Conservation (phyloP, 1,140 invertebrate genomes). For the Leptinotarsa undecemlineata region DNA sequence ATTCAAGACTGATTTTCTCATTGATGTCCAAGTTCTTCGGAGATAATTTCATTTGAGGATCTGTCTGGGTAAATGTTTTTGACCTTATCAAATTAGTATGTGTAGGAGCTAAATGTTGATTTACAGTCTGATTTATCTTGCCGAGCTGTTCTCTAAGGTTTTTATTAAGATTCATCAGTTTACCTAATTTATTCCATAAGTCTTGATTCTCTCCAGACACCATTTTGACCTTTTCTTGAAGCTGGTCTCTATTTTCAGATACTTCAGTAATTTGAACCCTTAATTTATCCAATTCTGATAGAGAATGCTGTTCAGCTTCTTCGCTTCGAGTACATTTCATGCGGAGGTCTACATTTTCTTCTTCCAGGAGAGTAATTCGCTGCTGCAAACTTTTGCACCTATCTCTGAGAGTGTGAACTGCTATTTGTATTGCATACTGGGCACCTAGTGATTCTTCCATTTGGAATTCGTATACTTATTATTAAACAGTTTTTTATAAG, state of each 20-base stretch:
- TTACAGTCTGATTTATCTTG: slow-evolving; percentile 59
- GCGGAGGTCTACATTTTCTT: slow-evolving; percentile 72
- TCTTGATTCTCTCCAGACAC: slow-evolving; percentile 78
- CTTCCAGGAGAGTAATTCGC: slow-evolving; percentile 68
- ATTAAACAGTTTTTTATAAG: too few species aligned
- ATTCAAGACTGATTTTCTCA: slow-evolving; percentile 62
- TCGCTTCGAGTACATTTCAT: slow-evolving; percentile 52
- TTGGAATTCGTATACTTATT: slow-evolving; percentile 6
- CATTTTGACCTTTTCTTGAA: slow-evolving; percentile 76
- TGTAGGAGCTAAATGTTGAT: slow-evolving; percentile 51
- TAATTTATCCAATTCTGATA: slow-evolving; percentile 57
- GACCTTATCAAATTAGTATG: slow-evolving; percentile 56
- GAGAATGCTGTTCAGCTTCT: slow-evolving; percentile 45
- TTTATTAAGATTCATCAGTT: slow-evolving; percentile 63
- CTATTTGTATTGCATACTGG: slow-evolving; percentile 70
- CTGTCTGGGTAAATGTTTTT: slow-evolving; percentile 66
- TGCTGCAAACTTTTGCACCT: slow-evolving; percentile 73
- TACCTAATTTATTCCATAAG: slow-evolving; percentile 73
- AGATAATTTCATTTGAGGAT: slow-evolving; percentile 59
- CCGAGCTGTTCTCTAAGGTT: slow-evolving; percentile 58
- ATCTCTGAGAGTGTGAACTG: slow-evolving; percentile 78
- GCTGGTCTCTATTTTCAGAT: slow-evolving; percentile 72
- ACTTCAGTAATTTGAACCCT: slow-evolving; percentile 64
- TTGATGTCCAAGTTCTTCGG: slow-evolving; percentile 58
- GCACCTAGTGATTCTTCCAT: slow-evolving; percentile 54